phyloP scores from a whole-genome alignment of 2,797 vertebrate species.

The Sparus aurata region DNA sequence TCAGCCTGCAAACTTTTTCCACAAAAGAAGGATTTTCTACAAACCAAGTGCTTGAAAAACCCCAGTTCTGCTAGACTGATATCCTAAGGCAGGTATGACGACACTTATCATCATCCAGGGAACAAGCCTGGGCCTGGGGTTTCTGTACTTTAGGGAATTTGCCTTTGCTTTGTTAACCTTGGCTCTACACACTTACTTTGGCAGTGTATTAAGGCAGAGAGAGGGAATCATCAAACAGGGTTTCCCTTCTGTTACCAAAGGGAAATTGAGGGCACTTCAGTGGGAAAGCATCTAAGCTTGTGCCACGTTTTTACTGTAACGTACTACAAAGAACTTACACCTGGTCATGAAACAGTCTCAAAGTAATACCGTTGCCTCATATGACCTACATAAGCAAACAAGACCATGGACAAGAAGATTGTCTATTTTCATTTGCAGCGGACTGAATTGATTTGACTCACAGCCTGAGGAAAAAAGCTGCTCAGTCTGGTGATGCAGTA shows the following conservation, averaged over 20 bases:
- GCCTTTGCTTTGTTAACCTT: slow-evolving; percentile 65
- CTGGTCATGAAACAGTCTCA: no score
- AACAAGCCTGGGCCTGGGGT: slow-evolving; percentile 83
- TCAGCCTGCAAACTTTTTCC: slow-evolving; percentile 28
- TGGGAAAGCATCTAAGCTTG: not conserved
- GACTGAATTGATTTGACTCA: no score
- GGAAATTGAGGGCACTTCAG: slow-evolving; percentile 41
- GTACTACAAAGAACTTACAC: no score
- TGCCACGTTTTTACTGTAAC: not conserved
- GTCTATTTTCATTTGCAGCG: no score
- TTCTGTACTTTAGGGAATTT: slow-evolving; percentile 69
- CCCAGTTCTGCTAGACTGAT: slow-evolving; percentile 76
- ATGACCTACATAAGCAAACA: no score
- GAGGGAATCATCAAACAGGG: slow-evolving; percentile 37
- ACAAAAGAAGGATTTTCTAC: slow-evolving; percentile 52
- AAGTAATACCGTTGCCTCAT: no score
- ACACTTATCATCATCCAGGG: slow-evolving; percentile 73
- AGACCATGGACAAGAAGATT: no score
- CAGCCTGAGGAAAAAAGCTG: no score
- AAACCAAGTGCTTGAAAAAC: slow-evolving; percentile 56
- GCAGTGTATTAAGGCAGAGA: slow-evolving; percentile 46
- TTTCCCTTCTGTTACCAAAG: slow-evolving; percentile 27
- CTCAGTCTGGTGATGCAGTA: no score
- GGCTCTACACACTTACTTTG: slow-evolving; percentile 43
- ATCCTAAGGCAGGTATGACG: slow-evolving; percentile 82